A percentile compares a stretch with the other conserved stretches of the same genome.
Evolutionary conservation across 2,797 vertebrate genomes (phyloP).

Genomic region (Erithacus rubecula): DNA sequence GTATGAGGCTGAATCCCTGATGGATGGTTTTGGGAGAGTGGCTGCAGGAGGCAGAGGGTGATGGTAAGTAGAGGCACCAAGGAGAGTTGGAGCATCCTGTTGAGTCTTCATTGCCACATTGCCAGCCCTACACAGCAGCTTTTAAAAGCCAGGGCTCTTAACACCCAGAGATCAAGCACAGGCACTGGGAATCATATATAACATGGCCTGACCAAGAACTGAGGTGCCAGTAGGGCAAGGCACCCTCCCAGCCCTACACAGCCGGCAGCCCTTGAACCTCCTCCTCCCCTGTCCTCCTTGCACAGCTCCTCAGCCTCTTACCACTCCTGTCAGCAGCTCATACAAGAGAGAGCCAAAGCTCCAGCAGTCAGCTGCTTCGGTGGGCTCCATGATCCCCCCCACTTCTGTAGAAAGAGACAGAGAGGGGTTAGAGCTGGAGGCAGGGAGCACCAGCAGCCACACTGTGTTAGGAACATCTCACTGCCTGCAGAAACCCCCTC

Average conservation of each 20-base stretch:
- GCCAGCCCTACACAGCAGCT: not conserved
- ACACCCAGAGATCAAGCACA: not conserved
- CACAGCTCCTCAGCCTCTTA: slow-evolving; percentile 68
- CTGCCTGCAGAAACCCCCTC: not conserved
- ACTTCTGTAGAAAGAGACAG: slow-evolving; percentile 82
- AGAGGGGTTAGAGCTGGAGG: not conserved
- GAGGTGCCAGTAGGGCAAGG: not conserved
- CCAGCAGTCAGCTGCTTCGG: slow-evolving; percentile 97
- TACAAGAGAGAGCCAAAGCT: slow-evolving; percentile 93
- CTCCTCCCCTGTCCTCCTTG: not conserved
- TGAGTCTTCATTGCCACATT: not conserved
- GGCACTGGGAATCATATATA: not conserved
- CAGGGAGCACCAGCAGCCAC: not conserved
- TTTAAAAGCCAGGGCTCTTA: not conserved
- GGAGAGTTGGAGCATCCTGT: not conserved
- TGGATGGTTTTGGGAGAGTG: slow-evolving; percentile 89
- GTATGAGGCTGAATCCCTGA: slow-evolving; percentile 93
- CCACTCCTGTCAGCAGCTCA: slow-evolving; percentile 92
- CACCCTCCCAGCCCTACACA: not conserved
- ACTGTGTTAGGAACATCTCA: fast-evolving
- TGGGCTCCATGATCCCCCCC: slow-evolving; percentile 85
- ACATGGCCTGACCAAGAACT: not conserved
- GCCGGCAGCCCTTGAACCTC: not conserved
- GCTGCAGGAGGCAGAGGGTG: slow-evolving; percentile 71
- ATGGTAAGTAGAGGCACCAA: not conserved